phyloP scores from a whole-genome alignment of 2,113 vertebrate species.

The Gavialis gangeticus region DNA sequence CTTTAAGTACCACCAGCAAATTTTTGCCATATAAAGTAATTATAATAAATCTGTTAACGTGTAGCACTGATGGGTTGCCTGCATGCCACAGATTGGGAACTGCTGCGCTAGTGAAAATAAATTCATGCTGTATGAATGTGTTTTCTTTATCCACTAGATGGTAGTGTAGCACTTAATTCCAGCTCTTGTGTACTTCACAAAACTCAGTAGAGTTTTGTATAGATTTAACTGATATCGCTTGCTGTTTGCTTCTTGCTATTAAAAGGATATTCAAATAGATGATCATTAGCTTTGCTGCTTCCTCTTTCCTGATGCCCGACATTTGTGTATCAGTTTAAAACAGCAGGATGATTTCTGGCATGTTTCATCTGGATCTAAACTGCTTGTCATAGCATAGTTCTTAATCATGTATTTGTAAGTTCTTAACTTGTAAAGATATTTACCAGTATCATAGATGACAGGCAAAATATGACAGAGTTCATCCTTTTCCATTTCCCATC shows the following conservation, averaged over 20 bases:
- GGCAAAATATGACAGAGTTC: background rate
- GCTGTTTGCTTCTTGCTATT: background rate
- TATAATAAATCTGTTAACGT: no score
- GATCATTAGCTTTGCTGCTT: background rate
- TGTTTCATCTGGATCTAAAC: background rate
- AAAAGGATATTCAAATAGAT: background rate
- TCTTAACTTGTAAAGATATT: background rate
- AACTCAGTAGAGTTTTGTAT: background rate
- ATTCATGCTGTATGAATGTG: rapidly evolving
- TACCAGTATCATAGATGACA: background rate
- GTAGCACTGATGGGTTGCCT: no score
- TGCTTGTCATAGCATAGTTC: background rate
- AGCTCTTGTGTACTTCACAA: background rate
- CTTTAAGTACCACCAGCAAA: no score
- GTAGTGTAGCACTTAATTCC: background rate
- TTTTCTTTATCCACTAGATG: conserved; percentile 52
- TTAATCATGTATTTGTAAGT: background rate
- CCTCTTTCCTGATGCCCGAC: background rate
- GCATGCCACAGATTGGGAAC: no score
- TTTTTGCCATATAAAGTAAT: no score
- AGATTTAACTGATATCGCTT: background rate
- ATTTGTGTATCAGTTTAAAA: background rate
- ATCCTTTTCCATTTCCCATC: background rate
- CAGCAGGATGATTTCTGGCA: background rate
- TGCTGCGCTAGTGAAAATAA: background rate